These are phyloP conservation scores for Phyllostomus discolor DNA, from an alignment of 2,113 vertebrate species.

Conservation along the genomic window DNA sequence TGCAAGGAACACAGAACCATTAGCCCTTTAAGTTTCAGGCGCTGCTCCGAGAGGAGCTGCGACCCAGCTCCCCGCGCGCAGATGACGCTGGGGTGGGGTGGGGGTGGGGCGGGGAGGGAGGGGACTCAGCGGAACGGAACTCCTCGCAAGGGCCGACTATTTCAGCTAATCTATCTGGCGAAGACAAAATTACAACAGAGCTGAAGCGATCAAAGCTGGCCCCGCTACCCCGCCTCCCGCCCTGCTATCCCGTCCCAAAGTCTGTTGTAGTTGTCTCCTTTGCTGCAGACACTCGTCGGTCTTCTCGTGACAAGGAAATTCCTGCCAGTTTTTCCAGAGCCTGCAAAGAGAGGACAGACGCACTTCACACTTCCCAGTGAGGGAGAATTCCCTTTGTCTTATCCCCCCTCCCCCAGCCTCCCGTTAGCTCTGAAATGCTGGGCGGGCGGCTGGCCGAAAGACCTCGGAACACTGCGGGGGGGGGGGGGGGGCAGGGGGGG, in stretches of 20 bases:
- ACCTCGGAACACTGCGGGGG: not conserved
- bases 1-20: not conserved
- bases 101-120: not conserved
- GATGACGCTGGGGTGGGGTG: not conserved
- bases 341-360: conserved; percentile 30
- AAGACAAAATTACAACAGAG: conserved; percentile 44
- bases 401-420: not conserved
- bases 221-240: not conserved
- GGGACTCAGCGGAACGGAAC: not conserved
- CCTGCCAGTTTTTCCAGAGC: conserved; percentile 36
- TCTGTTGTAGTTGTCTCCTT: conserved; percentile 29
- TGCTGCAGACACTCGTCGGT: conserved; percentile 15
- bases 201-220: conserved; percentile 30
- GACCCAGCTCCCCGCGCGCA: not conserved
- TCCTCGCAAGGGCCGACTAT: not conserved
- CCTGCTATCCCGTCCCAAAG: not conserved
- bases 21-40: conserved; percentile 49
- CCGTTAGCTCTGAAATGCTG: not conserved
- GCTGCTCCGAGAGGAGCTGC: not conserved
- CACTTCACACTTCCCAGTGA: not conserved
- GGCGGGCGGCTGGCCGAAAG: not conserved
- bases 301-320: conserved; percentile 15
- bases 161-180: not conserved
- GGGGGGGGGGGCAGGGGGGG: no score
- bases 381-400: conserved; percentile 56